These are phyloP conservation scores for Bergia sp. DNA, from an alignment of 92 coral and sea anemone genomes.

Conservation along the genomic window DNA sequence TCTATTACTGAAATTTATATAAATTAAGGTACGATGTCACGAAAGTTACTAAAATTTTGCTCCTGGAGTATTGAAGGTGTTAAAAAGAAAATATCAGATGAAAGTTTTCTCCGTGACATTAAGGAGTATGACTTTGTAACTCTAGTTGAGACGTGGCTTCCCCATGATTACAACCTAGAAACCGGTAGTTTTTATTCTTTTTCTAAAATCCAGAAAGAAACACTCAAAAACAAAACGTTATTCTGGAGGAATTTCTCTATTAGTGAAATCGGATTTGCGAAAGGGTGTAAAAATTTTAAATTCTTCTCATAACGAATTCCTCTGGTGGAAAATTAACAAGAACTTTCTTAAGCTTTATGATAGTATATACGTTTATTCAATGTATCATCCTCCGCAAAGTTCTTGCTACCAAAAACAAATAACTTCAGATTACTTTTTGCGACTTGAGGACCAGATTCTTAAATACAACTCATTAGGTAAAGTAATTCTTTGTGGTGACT, in stretches of 20 bases:
- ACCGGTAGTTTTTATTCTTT: neutral
- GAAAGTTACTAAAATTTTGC: neutral
- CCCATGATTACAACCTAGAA: neutral
- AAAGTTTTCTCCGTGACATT: neutral
- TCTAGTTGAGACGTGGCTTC: slow-evolving; percentile 26
- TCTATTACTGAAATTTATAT: too few relatives aligned
- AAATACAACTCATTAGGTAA: neutral
- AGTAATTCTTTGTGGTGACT: neutral
- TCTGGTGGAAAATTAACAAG: slow-evolving; percentile 1
- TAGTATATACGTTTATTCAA: neutral
- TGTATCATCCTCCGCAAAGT: too few relatives aligned
- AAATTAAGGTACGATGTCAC: neutral
- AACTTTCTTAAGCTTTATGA: neutral
- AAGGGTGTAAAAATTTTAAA: slow-evolving; percentile 6
- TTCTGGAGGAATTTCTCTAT: neutral
- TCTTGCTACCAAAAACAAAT: too few relatives aligned
- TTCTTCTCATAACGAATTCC: neutral
- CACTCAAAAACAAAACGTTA: neutral
- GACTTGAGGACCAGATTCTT: neutral
- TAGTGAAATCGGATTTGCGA: neutral
- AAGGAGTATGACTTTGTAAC: neutral
- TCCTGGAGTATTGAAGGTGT: slow-evolving; percentile 13
- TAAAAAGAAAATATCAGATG: neutral
- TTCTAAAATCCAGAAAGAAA: neutral
- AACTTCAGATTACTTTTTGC: too few relatives aligned